Evolutionary conservation across 2,888 invertebrate genomes (phyloP), one percentile per base, ranked within the genome.

Genomic region (Protophormia terraenovae): DNA sequence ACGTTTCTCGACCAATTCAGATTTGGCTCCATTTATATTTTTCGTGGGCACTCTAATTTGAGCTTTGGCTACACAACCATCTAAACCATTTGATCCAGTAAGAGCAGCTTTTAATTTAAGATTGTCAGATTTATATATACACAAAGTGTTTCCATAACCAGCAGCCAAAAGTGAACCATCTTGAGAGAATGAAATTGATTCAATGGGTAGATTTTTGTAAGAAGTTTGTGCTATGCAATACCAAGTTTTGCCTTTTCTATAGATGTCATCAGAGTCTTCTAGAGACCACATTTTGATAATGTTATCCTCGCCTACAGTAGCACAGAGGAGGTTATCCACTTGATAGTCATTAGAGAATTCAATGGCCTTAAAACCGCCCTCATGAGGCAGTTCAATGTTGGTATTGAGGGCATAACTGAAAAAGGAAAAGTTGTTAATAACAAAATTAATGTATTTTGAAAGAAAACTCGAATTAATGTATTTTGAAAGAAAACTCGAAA

Each of bases 111-210:
- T 94, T n/a, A 95, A 89, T 66, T 94, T 93, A 79, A 94, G 93
- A 1, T 93, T 93, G 60, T 94, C 94, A 0, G 95, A 94, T 85
- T 94, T 93, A 95, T 96, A 97, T 27, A 96, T 91, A 0, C 96
- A 97, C 60, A 96, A 90, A 8, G 94, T 94, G 24, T 94, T 93
- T 32, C 93, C 95, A 92, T 95, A 97, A 10, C 94, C 95, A 14
- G 96, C 95, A 5, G 95, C 96, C 53, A 97, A 89, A 27, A 97
- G 90, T 0, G 97, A 96, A n/a, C 96, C 96, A 91, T 97, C 97
- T 79, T 94, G 93, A 0, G 96, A 95, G 91, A 97, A 97, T 58
- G 94, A 94, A 2, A 95, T 93, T 50, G 94, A 94, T 22, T 93
- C 93, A 24, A 95, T 93, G 0, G 94, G 91, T 19, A 95, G 90